Evolutionary conservation across 2,888 invertebrate genomes (phyloP), one percentile per base, ranked within the genome.

Genomic region (Melanostoma scalare): DNA sequence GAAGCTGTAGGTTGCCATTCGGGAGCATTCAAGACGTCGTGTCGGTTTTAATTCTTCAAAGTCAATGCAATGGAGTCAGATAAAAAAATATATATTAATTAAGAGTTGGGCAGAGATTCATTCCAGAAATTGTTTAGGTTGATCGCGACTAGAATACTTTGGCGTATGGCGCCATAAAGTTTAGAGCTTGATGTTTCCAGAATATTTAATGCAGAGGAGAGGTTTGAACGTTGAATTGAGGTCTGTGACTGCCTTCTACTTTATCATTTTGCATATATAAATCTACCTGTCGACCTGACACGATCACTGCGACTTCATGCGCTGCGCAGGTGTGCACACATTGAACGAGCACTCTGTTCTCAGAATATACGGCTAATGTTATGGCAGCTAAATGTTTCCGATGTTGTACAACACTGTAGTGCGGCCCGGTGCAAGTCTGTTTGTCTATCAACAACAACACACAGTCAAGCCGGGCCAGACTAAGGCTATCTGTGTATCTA

Each of bases 281-380:
- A 82, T 74, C 58, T 58, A 63, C 46, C 58, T 58, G 73, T 58
- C 77, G 77, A 82, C 82, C 72, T 82, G 69, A 82, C 69, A 82
- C 69, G 73, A 82, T 82, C 82, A 69, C 63, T 63, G 56, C 56
- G 42, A 53, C 33, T 46, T 20, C 53, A 53, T 58, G 20, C 20
- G 20, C 20, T 35, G 69, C 60, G 84, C 84, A 84, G 78, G 84
- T 84, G 84, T 79, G 60, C 40, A 73, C 35, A 67, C 53, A 53
- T n/a, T 38, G 42, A 30, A 33, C 30, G 36, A 56, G 48, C 42
- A 44, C 20, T 55, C 38, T 50, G 44, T 69, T 74, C 69, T 56
- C 72, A 73, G 40, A 46, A 52, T 61, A 46, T 10, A 44, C 9
- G n/a, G 58, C 48, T 38, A 55, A 6, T 72, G 52, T 61, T 71